Conservation (phyloP, 2,113 vertebrate genomes). For the Lampris incognitus region DNA sequence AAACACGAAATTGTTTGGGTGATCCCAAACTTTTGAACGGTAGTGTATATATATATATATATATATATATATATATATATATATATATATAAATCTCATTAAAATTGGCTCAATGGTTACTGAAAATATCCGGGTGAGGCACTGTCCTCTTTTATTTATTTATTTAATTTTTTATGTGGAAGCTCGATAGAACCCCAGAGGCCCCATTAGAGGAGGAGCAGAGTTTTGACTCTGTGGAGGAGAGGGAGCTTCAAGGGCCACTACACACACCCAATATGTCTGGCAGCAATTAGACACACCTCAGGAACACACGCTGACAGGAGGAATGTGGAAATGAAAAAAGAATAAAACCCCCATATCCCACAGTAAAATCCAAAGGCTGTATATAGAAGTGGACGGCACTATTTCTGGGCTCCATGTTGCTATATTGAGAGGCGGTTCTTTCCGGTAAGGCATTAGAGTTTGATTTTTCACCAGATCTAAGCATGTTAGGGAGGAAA, state of each 20-base stretch:
- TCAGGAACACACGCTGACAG: slow-evolving; percentile 36
- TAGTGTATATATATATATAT: slow-evolving; percentile 32
- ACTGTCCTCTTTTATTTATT: slow-evolving; percentile 47
- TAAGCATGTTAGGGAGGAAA: neutral
- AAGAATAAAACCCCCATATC: neutral
- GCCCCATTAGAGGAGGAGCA: slow-evolving; percentile 73
- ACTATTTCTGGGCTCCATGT: no score
- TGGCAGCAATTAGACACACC: slow-evolving; percentile 69
- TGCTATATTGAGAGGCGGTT: no score
- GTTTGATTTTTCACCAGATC: no score
- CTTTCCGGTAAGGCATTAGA: no score
- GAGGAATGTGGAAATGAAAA: slow-evolving; percentile 1
- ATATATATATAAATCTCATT: neutral
- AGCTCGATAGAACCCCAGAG: slow-evolving; percentile 66
- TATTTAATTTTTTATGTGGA: slow-evolving; percentile 60
- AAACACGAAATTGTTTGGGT: no score
- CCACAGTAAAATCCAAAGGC: slow-evolving; percentile 19
- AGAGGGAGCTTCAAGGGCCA: slow-evolving; percentile 65
- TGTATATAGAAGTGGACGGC: neutral
- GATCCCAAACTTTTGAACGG: no score
- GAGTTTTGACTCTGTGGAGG: slow-evolving; percentile 50
- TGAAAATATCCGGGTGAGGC: slow-evolving; percentile 47
- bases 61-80: slow-evolving; percentile 20
- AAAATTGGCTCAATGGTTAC: slow-evolving; percentile 34
- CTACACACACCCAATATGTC: slow-evolving; percentile 45